Evolutionary conservation across 1,140 invertebrate species (phyloP), one percentile per base, ranked within the genome.

Genomic region (Drosophila erecta): DNA sequence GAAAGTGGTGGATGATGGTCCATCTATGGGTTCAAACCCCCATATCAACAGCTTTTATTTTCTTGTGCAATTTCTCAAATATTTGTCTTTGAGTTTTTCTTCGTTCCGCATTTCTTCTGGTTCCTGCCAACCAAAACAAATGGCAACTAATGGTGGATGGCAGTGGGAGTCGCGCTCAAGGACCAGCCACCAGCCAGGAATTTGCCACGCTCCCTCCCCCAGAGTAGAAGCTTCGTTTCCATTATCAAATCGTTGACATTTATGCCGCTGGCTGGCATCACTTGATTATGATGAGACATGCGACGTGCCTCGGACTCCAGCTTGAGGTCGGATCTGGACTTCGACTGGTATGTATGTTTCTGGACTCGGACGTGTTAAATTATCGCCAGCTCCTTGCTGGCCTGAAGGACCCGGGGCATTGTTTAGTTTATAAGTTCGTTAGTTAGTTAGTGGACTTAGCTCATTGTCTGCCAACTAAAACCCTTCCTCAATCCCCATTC

Each of bases 231-330:
- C 62, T 61, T 49, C 53, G 30, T 51, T 71, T 76, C 84, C 79
- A 87, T 87, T 87, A 87, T 83, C 83, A 89, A 87, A 87, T 89
- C 85, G 84, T 90, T 87, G 84, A 89, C 84, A 89, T 90, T 87
- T 87, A 84, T 89, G 83, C 83, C 83, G 67, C 56, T 72, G 83
- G 83, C 84, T 79, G 81, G 58, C 70, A 81, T 85, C 58, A 85
- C 81, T 86, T 85, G 81, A 85, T 85, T 85, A 87, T 79, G 76
- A 83, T 79, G 79, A 76, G 76, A 79, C 79, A 83, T 50, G 76
- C 75, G 79, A 79, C 53, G 44, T 75, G 50, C 41, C 40, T 40
- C 49, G 27, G 66, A 69, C 66, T 56, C n/a, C 6, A 33, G 20
- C 51, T 22, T 7, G 60, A 22, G 51, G 27, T 38, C 30, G 17